phyloP scores from a whole-genome alignment of 2,113 vertebrate species.

The Acanthisitta chloris region DNA sequence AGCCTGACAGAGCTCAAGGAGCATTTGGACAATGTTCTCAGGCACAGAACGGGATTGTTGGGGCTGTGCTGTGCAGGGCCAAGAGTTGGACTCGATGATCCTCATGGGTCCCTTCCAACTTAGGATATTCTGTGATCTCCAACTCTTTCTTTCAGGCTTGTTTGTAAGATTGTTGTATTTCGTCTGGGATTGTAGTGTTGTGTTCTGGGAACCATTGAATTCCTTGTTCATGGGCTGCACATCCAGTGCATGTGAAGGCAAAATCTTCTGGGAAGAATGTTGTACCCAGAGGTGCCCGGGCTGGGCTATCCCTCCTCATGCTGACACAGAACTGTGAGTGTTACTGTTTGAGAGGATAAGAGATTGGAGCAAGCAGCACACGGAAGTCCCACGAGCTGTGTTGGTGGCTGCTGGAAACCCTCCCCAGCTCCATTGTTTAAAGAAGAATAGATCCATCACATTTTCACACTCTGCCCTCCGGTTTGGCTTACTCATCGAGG shows the following conservation, averaged over 20 bases:
- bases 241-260: neutral
- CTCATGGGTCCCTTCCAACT: too few relatives aligned
- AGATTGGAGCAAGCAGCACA: neutral
- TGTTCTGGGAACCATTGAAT: neutral
- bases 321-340: neutral
- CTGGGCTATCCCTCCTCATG: neutral
- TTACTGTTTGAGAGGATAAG: neutral
- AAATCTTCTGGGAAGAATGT: neutral
- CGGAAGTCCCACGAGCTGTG: neutral
- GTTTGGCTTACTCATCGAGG: slow-evolving; percentile 16
- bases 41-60: too few relatives aligned
- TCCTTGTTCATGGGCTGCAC: neutral
- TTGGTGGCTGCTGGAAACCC: slow-evolving; percentile 16
- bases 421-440: slow-evolving; percentile 23
- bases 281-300: neutral
- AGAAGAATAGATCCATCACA: slow-evolving; percentile 7
- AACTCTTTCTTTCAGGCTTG: accelerated
- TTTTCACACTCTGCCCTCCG: slow-evolving; percentile 47
- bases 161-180: neutral
- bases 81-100: too few relatives aligned
- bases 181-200: neutral
- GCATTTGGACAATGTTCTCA: too few relatives aligned
- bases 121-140: too few relatives aligned
- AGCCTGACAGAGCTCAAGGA: too few relatives aligned
- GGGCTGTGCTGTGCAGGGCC: too few relatives aligned